Evolutionary conservation across 2,888 invertebrate genomes (phyloP).

Genomic region (Anthoptus insignis): DNA sequence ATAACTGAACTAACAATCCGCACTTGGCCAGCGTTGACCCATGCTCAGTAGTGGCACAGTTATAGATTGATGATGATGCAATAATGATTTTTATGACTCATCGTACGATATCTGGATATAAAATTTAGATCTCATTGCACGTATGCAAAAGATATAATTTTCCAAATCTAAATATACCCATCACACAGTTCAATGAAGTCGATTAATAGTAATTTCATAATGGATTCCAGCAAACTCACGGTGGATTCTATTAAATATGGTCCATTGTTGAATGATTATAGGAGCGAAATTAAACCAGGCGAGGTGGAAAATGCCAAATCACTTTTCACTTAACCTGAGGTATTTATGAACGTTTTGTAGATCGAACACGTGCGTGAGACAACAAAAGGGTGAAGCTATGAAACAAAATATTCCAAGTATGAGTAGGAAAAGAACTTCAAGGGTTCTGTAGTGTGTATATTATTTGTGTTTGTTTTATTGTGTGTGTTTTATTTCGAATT

Average conservation of each 20-base stretch:
- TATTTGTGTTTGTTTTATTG: too few relatives aligned
- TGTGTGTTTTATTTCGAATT: too few relatives aligned
- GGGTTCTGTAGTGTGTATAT: background rate
- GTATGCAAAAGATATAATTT: too few relatives aligned
- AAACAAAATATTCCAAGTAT: constrained; percentile 22
- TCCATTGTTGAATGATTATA: constrained; percentile 4
- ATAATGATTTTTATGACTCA: too few relatives aligned
- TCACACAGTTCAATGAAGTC: too few relatives aligned
- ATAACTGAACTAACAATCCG: too few relatives aligned
- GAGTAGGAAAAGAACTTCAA: constrained; percentile 35
- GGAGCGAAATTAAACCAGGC: background rate
- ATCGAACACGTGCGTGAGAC: constrained; percentile 18
- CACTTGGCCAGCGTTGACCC: too few relatives aligned
- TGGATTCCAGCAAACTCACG: background rate
- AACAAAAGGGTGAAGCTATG: constrained; percentile 22
- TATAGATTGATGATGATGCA: too few relatives aligned
- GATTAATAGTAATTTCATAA: background rate
- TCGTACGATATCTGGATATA: too few relatives aligned
- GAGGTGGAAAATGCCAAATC: constrained; percentile 17
- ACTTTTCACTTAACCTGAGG: constrained; percentile 10
- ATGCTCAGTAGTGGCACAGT: too few relatives aligned
- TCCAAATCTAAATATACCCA: too few relatives aligned
- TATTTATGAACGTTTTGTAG: constrained; percentile 21
- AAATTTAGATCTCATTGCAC: too few relatives aligned
- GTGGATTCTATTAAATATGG: background rate